A percentile compares a stretch with the other conserved stretches of the same genome.
phyloP scores from a whole-genome alignment of 1,140 invertebrate genomes.

The Oscheius sp. region DNA sequence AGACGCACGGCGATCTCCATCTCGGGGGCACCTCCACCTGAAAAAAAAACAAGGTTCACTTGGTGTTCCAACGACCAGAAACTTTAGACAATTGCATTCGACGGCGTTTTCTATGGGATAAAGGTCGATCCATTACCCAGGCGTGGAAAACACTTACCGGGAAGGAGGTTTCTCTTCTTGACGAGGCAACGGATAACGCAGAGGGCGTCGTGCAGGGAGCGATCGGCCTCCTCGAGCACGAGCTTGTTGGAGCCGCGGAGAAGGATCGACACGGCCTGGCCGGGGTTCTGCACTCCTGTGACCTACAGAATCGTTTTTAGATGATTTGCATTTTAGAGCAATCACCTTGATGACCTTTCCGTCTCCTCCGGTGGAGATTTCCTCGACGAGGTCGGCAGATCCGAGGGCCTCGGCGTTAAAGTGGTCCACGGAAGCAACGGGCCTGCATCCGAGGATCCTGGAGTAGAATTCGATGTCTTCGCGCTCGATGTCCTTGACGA shows the following conservation, averaged over 20 bases:
- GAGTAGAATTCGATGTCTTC: constrained; percentile 96
- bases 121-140: not conserved
- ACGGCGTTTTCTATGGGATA: not conserved
- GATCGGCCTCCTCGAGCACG: constrained; percentile 80
- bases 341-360: constrained; percentile 90
- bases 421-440: constrained; percentile 97
- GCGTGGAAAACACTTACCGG: constrained; percentile 32
- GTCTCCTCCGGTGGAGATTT: constrained; percentile 77
- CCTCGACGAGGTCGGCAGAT: constrained; percentile 88
- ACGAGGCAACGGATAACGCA: constrained; percentile 96
- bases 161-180: constrained; percentile 70
- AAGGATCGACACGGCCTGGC: constrained; percentile 85
- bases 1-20: constrained; percentile 84
- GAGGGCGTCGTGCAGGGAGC: constrained; percentile 94
- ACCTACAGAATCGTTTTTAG: too few species aligned
- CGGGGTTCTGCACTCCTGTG: constrained; percentile 82
- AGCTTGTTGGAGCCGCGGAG: constrained; percentile 95
- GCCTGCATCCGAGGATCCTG: constrained; percentile 84
- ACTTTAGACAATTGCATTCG: not conserved
- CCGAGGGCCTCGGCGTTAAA: constrained; percentile 87
- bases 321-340: too few species aligned
- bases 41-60: constrained; percentile 62
- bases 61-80: not conserved
- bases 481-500: constrained; percentile 93
- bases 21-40: constrained; percentile 89